Evolutionary conservation across 2,113 vertebrate species (phyloP).

Genomic region (Miniopterus natalensis): DNA sequence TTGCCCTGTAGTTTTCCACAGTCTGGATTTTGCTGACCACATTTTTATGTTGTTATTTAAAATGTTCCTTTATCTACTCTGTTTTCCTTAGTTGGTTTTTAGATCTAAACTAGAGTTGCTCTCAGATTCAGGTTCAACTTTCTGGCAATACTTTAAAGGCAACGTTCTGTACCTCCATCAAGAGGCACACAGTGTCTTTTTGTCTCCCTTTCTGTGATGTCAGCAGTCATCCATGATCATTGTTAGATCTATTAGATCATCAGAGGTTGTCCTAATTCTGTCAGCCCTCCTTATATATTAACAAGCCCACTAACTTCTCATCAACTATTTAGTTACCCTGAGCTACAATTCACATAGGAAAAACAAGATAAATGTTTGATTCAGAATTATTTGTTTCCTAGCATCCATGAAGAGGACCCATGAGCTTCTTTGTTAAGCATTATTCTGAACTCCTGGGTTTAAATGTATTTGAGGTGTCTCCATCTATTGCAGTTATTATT

Average conservation of each 20-base stretch:
- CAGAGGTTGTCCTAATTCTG: not conserved
- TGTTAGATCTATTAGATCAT: not conserved
- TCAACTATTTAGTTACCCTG: not conserved
- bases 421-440: not conserved
- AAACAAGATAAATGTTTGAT: not conserved
- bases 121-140: not conserved
- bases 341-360: not conserved
- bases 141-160: not conserved
- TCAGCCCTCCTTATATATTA: not conserved
- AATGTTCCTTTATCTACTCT: not conserved
- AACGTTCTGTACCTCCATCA: not conserved
- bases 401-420: not conserved
- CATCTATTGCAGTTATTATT: not conserved
- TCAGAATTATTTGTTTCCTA: not conserved
- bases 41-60: conserved; percentile 19
- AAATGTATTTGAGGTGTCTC: not conserved
- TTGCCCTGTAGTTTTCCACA: not conserved
- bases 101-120: not conserved
- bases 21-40: conserved; percentile 45
- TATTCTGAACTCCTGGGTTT: not conserved
- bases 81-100: conserved; percentile 49
- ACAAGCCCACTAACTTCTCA: not conserved
- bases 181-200: not conserved
- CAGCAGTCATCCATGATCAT: not conserved
- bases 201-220: not conserved